Evolutionary conservation across 1,140 invertebrate genomes (phyloP), one percentile per base, ranked within the genome.

Genomic region (Platorchestia sp.): DNA sequence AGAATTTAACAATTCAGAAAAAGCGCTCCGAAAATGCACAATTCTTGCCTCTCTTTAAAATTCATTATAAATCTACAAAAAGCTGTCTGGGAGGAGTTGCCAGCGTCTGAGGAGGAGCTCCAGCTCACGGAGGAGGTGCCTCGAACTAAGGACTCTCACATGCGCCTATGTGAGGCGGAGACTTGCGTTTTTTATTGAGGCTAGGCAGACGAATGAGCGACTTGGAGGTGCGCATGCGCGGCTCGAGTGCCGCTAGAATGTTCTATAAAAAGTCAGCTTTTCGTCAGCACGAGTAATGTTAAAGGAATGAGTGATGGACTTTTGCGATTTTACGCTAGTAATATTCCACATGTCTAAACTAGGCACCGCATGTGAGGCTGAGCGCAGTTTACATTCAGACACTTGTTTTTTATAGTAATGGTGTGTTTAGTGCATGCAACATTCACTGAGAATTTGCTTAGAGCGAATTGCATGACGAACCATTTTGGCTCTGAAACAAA

Each of bases 291-390:
- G 87, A 89, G 41, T 89, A 44, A 89, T 89, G 43, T 89, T 44
- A 89, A 36, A 36, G 87, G 87, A 89, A 89, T 89, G 87, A 89
- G 41, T 89, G 87, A 89, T 89, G 43, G 87, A 89, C 87, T 89
- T 44, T 89, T 42, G 87, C n/a, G 27, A 89, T 89, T 42, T 89
- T 89, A 27, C 22, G 5, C 3, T 89, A 27, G 87, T 0, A 89
- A 89, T 89, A 89, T 89, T 42, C 59, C 10, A 36, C 14, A 75
- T 75, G 36, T 36, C 59, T 75, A 75, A 75, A 75, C 59, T 75
- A 1, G 14, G 27, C 36, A 10, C 59, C 27, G 27, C 59, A 22
- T 75, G 14, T 27, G 36, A 19, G 59, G 14, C 27, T 10, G 59
- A 10, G 27, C 36, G 27, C 10, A 36, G 14, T 75, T 75, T 22